These are phyloP conservation scores for Dallia pectoralis DNA, from an alignment of 2,797 vertebrate genomes.

Conservation along the genomic window DNA sequence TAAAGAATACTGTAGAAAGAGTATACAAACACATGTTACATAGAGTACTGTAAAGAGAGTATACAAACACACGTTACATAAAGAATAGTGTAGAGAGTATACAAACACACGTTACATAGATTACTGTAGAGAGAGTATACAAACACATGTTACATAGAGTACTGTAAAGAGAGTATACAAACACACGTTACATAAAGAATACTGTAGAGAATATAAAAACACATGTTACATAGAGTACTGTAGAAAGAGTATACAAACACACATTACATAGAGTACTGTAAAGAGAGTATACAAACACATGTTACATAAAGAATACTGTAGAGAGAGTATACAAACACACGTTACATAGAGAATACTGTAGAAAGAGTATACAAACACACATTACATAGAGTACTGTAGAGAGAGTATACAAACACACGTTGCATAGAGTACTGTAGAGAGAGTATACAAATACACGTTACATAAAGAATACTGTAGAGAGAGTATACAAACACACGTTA, in stretches of 20 bases:
- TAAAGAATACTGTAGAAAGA: not conserved
- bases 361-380: no score
- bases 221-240: not conserved
- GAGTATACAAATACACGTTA: no score
- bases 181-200: not conserved
- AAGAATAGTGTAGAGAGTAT: not conserved
- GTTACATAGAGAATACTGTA: no score
- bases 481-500: no score
- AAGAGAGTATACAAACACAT: no score
- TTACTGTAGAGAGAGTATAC: constrained; percentile 75
- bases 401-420: no score
- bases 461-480: no score
- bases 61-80: not conserved
- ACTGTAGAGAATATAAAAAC: not conserved
- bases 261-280: not conserved
- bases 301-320: no score
- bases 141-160: constrained; percentile 2
- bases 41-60: no score
- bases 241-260: not conserved
- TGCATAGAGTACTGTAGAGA: no score
- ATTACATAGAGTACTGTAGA: no score
- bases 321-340: no score
- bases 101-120: constrained; percentile 77
- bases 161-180: not conserved
- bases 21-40: not conserved